These are phyloP conservation scores for Pocota personata DNA, from an alignment of 2,888 invertebrate species.

Conservation along the genomic window DNA sequence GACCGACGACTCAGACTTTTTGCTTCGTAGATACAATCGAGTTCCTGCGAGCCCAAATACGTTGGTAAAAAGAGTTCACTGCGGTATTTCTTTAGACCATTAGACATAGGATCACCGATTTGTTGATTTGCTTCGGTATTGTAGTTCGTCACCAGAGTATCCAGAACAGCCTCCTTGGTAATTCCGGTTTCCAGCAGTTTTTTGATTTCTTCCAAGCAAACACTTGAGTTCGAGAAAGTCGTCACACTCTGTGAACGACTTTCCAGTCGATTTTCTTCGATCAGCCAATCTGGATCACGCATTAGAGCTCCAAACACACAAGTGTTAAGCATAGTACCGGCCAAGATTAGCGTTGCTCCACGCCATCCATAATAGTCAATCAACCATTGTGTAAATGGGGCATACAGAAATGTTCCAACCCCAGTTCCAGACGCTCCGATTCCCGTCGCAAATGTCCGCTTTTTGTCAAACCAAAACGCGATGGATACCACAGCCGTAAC, in stretches of 20 bases:
- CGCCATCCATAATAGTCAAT: conserved; percentile 91
- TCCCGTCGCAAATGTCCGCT: conserved; percentile 92
- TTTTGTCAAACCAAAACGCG: conserved; percentile 96
- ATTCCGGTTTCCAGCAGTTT: conserved; percentile 88
- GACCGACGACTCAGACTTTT: conserved; percentile 81
- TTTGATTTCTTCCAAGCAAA: conserved; percentile 84
- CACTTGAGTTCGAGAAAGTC: conserved; percentile 82
- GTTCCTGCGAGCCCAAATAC: conserved; percentile 79
- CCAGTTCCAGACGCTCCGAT: conserved; percentile 95
- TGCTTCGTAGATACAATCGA: conserved; percentile 80
- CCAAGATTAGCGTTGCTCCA: conserved; percentile 90
- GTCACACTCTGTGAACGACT: conserved; percentile 82
- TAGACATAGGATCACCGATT: conserved; percentile 80
- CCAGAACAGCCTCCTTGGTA: conserved; percentile 81
- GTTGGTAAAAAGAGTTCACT: conserved; percentile 82
- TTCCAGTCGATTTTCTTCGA: conserved; percentile 82
- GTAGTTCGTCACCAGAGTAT: conserved; percentile 82
- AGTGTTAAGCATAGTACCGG: conserved; percentile 92
- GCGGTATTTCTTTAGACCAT: conserved; percentile 79
- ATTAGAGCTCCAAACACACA: conserved; percentile 94
- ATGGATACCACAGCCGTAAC: conserved; percentile 96
- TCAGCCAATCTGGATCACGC: conserved; percentile 92
- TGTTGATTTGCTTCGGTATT: conserved; percentile 83
- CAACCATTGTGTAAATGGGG: conserved; percentile 92
- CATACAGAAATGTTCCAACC: conserved; percentile 94